Conservation (phyloP, 2,797 vertebrate genomes). For the Lacerta viridis region DNA sequence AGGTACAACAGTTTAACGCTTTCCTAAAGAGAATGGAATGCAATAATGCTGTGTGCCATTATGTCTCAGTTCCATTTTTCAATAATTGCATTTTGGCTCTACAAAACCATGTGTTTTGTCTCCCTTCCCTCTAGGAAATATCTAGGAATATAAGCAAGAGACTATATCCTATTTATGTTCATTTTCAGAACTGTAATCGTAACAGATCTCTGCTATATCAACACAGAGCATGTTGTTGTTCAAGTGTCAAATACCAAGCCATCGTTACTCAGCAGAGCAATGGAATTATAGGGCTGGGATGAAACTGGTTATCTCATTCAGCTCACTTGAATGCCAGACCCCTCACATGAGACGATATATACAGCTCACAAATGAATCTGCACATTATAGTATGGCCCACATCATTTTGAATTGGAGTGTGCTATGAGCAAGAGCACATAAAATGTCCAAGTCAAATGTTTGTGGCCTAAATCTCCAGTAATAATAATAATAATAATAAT, state of each 20-base stretch:
- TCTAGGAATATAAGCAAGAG: slow-evolving; percentile 59
- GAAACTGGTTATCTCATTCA: not conserved
- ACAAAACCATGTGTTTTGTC: slow-evolving; percentile 20
- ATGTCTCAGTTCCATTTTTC: slow-evolving; percentile 5
- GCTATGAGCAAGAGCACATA: not conserved
- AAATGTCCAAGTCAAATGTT: not conserved
- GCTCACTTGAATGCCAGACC: not conserved
- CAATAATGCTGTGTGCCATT: slow-evolving; percentile 12
- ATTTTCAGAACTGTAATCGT: slow-evolving; percentile 32
- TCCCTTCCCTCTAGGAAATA: slow-evolving; percentile 53
- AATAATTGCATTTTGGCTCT: slow-evolving; percentile 15
- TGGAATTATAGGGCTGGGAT: not conserved
- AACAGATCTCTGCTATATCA: not conserved
- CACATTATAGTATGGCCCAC: not conserved
- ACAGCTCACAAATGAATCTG: not conserved
- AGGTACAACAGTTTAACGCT: not conserved
- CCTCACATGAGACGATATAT: not conserved
- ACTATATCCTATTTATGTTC: slow-evolving; percentile 50
- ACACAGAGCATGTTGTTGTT: not conserved
- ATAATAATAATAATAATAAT: not conserved
- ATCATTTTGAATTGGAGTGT: not conserved
- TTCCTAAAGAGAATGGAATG: slow-evolving; percentile 28
- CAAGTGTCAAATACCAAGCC: not conserved
- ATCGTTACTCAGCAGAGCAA: not conserved
- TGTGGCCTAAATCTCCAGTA: not conserved